Evolutionary conservation across 2,888 invertebrate genomes (phyloP), one percentile per base, ranked within the genome.

Genomic region (Lamellibrachia satsuma): DNA sequence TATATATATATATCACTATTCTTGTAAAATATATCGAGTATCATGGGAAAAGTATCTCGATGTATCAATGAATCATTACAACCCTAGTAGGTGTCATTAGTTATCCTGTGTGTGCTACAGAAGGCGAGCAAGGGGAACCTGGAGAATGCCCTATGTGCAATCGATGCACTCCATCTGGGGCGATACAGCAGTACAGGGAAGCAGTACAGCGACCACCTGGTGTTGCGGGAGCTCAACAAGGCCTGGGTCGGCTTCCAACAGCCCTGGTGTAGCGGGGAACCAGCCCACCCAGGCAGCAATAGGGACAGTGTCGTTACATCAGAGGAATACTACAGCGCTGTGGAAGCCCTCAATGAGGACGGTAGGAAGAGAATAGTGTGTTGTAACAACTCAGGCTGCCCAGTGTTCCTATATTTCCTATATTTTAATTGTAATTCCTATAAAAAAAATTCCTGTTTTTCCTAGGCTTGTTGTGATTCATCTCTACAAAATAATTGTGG

Each of bases 181-280:
- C 39, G 92, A n/a, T 91, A 91, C 60, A 60, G 91, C 7, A 52
- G 60, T 75, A 15, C 75, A 6, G 75, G 75, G 6, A 9, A 55
- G 0, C 93, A 93, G 91, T 93, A 93, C 57, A 55, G 90, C 52
- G 91, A 91, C 91, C n/a, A 91, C 3, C 90, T 57, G 9, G 55
- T 93, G 51, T 90, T 93, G 91, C 97, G 99, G 92, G 99, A 99
- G 96, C 97, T 99, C 0, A 98, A 98, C 95, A 99, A 99, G 97
- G 98, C 98, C 93, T 93, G 92, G 91, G 92, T 92, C 15, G 93
- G 93, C 55, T 93, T 93, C 92, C 90, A 75, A 8, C 93, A 93
- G 75, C 75, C 75, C 22, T 75, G 75, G 75, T 75, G 75, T 15
- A 75, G 75, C 22, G 75, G 75, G 90, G 75, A 75, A 1, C 15